Base-by-base conservation (phyloP, 1,140 invertebrate species). In the Lepidurus arcticus region DNA sequence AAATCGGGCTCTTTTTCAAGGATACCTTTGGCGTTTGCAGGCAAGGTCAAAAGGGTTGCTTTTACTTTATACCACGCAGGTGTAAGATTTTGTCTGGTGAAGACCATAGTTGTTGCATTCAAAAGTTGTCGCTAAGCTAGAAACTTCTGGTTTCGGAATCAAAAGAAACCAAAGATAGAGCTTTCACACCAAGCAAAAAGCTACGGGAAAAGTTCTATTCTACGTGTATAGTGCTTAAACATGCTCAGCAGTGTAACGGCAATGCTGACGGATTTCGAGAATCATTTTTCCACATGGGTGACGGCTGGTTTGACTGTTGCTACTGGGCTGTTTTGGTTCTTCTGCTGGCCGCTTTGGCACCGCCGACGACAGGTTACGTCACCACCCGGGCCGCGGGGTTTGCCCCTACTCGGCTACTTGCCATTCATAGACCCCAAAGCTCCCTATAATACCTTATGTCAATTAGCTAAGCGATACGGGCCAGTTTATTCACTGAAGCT, bases 321-420 rank as follows among this genome's bases (percentile, higher is more conserved):
- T 21, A 9, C 53, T 3, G 76, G 24, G 76, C 65, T 76, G 76
- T 45, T 76, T 53, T 76, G 42, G 76, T 76, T 76, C 45, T 26
- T 65, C 53, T n/a, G 21, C 53, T 65, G 53, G 53, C 53, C 6
- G 13, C 21, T 13, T 13, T 21, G 53, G 76, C 45, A 44, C 24
- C 77, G 8, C 76, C 76, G 77, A n/a, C 77, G 44, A 73, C 73
- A 44, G 65, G 42, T 73, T 7, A 13, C 34, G n/a, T 43, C 42
- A 11, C 92, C 93, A 0, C 93, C 93, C 0, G 94, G 94, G 1
- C 94, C 94, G 0, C 88, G 87, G 85, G 90, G 91, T 1, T 77
- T 94, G 16, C 94, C 94, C 0, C 81, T 94, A 4, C 73, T 96
- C 0, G 94, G 94, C 0, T 94, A 91, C 81, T 83, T 96, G 42